phyloP scores from a whole-genome alignment of 2,888 invertebrate species.

The Dryocosmus kuriphilus region DNA sequence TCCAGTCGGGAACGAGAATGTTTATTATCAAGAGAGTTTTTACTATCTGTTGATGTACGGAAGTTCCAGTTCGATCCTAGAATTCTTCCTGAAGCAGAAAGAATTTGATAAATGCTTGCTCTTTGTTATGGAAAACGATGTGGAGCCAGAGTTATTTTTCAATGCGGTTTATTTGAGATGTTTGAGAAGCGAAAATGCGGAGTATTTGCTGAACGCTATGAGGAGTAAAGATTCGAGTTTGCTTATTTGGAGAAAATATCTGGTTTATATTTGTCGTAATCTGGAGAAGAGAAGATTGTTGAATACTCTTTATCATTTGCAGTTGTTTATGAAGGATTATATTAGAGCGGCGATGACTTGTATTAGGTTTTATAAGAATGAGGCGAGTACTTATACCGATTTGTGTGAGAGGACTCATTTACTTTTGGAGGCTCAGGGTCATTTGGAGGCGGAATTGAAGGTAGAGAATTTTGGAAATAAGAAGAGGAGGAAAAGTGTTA shows the following conservation, averaged over 20 bases:
- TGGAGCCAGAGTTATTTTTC: conserved; percentile 85
- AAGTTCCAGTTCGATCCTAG: conserved; percentile 85
- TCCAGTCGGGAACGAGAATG: conserved; percentile 54
- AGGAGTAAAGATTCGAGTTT: conserved; percentile 83
- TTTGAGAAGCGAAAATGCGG: conserved; percentile 83
- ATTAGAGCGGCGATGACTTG: conserved; percentile 90
- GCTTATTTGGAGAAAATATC: conserved; percentile 85
- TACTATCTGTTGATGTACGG: conserved; percentile 91
- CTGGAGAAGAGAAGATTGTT: conserved; percentile 84
- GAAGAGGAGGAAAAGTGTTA: conserved; percentile 63
- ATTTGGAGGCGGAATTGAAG: conserved; percentile 82
- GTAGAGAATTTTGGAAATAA: conserved; percentile 62
- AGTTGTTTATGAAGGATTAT: conserved; percentile 85
- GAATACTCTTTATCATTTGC: conserved; percentile 87
- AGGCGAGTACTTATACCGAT: conserved; percentile 80
- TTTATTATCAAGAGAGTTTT: conserved; percentile 85
- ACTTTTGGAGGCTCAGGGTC: conserved; percentile 82
- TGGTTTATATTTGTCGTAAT: conserved; percentile 85
- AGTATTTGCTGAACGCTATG: conserved; percentile 83
- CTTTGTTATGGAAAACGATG: conserved; percentile 84
- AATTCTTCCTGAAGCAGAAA: conserved; percentile 87
- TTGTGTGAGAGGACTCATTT: conserved; percentile 79
- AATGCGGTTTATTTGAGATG: conserved; percentile 85
- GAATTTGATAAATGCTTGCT: conserved; percentile 84
- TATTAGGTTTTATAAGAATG: conserved; percentile 85